Evolutionary conservation across 2,888 invertebrate genomes (phyloP).

Genomic region (Sussaba pulchella): DNA sequence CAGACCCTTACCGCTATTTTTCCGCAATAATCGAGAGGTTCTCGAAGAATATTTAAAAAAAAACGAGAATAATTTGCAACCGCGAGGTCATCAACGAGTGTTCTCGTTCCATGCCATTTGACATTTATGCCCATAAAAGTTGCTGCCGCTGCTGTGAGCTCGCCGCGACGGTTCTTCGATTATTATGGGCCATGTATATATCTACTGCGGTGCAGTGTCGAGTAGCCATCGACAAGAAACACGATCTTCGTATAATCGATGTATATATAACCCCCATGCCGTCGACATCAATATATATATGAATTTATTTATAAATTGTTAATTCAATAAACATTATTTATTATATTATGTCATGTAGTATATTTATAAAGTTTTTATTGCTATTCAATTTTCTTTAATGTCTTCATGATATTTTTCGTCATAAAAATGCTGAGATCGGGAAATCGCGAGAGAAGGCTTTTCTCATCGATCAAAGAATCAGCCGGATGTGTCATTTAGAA

Average conservation of each 20-base stretch:
- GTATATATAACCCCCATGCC: too few species aligned
- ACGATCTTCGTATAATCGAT: constrained; percentile 6
- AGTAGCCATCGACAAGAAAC: constrained; percentile 10
- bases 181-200: constrained; percentile 16
- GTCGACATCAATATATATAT: too few species aligned
- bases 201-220: neutral
- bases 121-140: constrained; percentile 52
- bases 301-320: too few species aligned
- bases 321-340: too few species aligned
- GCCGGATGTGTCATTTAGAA: constrained; percentile 57
- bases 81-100: constrained; percentile 27
- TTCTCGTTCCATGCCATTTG: constrained; percentile 41
- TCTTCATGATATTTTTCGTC: too few species aligned
- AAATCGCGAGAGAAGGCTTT: constrained; percentile 9
- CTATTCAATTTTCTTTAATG: too few species aligned
- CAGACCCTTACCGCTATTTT: neutral
- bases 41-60: too few species aligned
- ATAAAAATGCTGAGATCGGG: too few species aligned
- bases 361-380: too few species aligned
- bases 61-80: neutral
- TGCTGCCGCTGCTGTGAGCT: neutral
- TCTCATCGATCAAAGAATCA: constrained; percentile 60
- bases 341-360: too few species aligned
- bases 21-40: neutral
- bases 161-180: neutral